These are phyloP conservation scores for Cepaea nemoralis DNA, from an alignment of 1,140 invertebrate genomes.

Conservation along the genomic window DNA sequence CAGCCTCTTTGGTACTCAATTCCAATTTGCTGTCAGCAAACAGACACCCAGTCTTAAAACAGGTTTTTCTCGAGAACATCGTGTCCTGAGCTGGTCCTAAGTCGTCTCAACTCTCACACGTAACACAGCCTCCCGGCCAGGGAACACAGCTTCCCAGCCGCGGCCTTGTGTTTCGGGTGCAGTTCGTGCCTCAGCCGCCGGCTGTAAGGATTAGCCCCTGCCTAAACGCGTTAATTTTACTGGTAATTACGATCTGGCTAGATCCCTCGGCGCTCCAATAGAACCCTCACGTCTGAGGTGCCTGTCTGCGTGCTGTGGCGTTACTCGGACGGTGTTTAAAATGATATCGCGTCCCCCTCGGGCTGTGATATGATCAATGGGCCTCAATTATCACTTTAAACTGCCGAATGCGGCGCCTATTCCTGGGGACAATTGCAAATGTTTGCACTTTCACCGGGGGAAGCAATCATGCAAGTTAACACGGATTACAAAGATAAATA, in stretches of 20 bases:
- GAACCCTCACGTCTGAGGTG: neutral
- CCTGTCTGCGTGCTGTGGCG: neutral
- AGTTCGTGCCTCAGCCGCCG: neutral
- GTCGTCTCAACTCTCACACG: no score
- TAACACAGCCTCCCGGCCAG: no score
- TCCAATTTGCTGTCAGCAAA: neutral
- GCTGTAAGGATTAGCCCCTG: neutral
- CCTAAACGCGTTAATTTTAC: constrained; percentile 17
- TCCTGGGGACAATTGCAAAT: neutral
- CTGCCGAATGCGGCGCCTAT: neutral
- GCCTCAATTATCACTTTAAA: constrained; percentile 1
- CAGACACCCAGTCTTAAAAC: neutral
- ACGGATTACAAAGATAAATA: neutral
- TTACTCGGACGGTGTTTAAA: neutral
- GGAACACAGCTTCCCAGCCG: neutral
- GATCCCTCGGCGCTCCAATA: neutral
- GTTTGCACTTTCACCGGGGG: neutral
- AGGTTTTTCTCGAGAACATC: neutral
- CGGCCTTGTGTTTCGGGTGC: neutral
- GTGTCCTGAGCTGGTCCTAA: neutral
- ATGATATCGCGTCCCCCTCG: neutral
- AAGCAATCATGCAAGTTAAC: neutral
- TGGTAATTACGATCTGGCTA: neutral
- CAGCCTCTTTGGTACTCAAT: neutral
- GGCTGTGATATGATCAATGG: neutral